Conservation (phyloP, 2,888 invertebrate species). For the Endotricha flammealis region DNA sequence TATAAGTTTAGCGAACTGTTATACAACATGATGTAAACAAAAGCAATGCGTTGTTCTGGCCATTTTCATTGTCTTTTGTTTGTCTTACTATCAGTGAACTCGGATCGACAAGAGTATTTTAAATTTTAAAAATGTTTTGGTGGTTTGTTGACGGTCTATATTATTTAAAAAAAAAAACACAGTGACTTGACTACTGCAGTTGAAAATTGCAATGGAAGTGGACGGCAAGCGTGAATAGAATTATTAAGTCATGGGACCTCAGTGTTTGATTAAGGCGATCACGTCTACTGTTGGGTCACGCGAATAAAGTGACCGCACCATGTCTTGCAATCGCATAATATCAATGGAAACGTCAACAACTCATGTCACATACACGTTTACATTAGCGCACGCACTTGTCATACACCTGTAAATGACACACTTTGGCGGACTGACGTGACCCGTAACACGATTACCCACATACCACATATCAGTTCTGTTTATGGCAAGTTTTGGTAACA, state of each 20-base stretch:
- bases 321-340: slow-evolving; percentile 19
- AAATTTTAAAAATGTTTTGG: background rate
- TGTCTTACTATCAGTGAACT: slow-evolving; percentile 1
- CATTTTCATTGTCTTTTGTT: slow-evolving; percentile 24
- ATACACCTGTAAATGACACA: slow-evolving; percentile 12
- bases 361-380: slow-evolving; percentile 29
- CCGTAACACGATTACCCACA: slow-evolving; percentile 10
- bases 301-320: slow-evolving; percentile 9
- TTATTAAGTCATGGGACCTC: too few relatives aligned
- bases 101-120: background rate
- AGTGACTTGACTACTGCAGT: too few relatives aligned
- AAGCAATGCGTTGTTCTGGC: slow-evolving; percentile 25
- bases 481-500: slow-evolving; percentile 1
- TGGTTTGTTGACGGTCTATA: too few relatives aligned
- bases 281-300: slow-evolving; percentile 6
- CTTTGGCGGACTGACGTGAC: slow-evolving; percentile 8
- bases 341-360: slow-evolving; percentile 18
- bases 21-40: slow-evolving; percentile 30
- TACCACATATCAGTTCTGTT: too few relatives aligned
- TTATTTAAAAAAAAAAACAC: too few relatives aligned
- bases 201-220: too few relatives aligned
- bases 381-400: slow-evolving; percentile 25
- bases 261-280: slow-evolving; percentile 4
- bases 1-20: slow-evolving; percentile 36
- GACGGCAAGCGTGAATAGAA: too few relatives aligned